Evolutionary conservation across 2,113 vertebrate genomes (phyloP).

Genomic region (Etheostoma cragini): DNA sequence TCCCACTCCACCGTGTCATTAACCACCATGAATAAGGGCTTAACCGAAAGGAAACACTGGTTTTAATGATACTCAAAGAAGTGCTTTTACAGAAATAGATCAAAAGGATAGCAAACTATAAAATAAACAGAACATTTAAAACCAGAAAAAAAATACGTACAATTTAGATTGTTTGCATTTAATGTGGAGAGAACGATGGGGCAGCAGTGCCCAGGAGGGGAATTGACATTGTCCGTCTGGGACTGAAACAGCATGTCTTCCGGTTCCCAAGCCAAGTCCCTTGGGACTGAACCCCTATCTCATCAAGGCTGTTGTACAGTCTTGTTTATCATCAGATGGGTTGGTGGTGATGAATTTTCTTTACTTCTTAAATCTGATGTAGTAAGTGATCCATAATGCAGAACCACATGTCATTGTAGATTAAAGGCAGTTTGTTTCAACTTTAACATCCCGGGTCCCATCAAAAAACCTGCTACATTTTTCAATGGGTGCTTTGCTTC

Average conservation of each 20-base stretch:
- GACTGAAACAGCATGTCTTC: no score
- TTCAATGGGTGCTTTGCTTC: no score
- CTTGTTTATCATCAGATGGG: neutral
- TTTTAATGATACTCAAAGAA: neutral
- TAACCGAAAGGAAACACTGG: neutral
- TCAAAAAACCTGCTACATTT: neutral
- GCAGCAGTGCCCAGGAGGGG: no score
- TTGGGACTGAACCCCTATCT: neutral
- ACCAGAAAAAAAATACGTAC: neutral
- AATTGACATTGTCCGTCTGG: no score
- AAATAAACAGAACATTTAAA: neutral
- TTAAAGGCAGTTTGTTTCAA: neutral
- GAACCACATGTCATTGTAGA: neutral
- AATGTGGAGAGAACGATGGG: no score
- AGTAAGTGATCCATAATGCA: neutral
- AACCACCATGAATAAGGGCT: conserved; percentile 14
- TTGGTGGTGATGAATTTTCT: neutral
- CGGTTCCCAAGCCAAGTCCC: no score
- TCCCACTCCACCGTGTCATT: neutral
- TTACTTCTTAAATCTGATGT: neutral
- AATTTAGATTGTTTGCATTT: neutral
- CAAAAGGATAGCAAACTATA: neutral
- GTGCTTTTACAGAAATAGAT: neutral
- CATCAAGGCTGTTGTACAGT: neutral
- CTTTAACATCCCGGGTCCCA: neutral